Conservation (phyloP, 2,797 vertebrate species). For the Calcarius lapponicus region DNA sequence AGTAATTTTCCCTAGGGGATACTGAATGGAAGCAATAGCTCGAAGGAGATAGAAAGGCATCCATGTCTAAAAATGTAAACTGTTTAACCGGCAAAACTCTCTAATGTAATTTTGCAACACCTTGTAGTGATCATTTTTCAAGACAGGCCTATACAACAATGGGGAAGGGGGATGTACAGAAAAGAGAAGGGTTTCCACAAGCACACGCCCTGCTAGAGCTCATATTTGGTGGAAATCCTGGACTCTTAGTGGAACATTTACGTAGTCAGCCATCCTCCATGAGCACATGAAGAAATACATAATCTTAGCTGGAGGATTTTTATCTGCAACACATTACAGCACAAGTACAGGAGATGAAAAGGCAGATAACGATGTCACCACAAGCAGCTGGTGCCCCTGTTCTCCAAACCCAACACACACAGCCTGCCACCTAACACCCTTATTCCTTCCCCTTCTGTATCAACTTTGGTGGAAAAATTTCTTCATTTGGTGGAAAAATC, state of each 20-base stretch:
- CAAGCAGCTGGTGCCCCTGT: not conserved
- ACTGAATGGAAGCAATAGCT: not conserved
- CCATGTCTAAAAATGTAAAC: not conserved
- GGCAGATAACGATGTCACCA: not conserved
- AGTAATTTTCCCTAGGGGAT: not conserved
- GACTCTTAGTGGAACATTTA: not conserved
- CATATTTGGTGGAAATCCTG: not conserved
- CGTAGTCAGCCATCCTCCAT: not conserved
- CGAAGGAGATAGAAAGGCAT: not conserved
- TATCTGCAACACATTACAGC: not conserved
- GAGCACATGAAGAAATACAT: not conserved
- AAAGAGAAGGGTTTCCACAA: not conserved
- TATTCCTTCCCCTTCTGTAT: not conserved
- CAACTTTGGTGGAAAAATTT: not conserved
- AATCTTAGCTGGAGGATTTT: not conserved
- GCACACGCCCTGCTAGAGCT: not conserved
- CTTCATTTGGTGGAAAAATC: not conserved
- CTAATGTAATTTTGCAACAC: not conserved
- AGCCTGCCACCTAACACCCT: not conserved
- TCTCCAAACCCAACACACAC: not conserved
- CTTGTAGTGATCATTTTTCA: not conserved
- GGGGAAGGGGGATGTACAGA: not conserved
- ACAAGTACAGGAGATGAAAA: not conserved
- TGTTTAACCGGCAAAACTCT: not conserved
- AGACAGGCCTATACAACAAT: not conserved